phyloP scores from a whole-genome alignment of 2,888 invertebrate genomes.

The Nasonovia ribisnigri region DNA sequence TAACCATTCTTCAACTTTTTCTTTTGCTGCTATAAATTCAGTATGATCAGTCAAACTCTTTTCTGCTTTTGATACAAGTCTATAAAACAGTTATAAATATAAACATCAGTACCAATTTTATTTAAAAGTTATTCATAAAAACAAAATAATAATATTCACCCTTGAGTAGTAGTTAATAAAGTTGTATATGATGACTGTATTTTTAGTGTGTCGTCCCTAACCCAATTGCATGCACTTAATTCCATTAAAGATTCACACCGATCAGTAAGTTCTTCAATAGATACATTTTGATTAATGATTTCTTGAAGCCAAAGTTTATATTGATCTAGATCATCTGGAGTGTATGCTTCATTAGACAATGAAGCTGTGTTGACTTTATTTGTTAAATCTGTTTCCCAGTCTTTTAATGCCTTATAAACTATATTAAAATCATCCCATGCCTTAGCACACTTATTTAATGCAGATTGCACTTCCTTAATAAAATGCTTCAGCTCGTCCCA shows the following conservation, averaged over 20 bases:
- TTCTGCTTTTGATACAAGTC: constrained; percentile 86
- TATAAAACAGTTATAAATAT: constrained; percentile 65
- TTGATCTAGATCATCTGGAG: constrained; percentile 82
- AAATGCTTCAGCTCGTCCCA: constrained; percentile 86
- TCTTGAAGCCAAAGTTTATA: constrained; percentile 82
- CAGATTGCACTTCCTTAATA: constrained; percentile 82
- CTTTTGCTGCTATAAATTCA: constrained; percentile 88
- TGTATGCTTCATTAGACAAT: constrained; percentile 75
- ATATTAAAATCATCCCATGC: constrained; percentile 86
- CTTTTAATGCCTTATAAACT: constrained; percentile 80
- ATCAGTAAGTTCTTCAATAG: constrained; percentile 87
- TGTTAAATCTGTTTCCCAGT: constrained; percentile 81
- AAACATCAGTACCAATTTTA: background rate
- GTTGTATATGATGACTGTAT: constrained; percentile 86
- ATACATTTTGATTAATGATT: constrained; percentile 81
- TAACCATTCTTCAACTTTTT: constrained; percentile 87
- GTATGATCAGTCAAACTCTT: constrained; percentile 92
- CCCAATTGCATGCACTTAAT: constrained; percentile 85
- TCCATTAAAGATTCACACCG: constrained; percentile 89
- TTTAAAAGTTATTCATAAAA: background rate
- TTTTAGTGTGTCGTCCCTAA: constrained; percentile 87
- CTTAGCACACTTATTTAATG: constrained; percentile 81
- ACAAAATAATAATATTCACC: constrained; percentile 68
- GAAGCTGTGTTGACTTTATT: constrained; percentile 74
- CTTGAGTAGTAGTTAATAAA: constrained; percentile 83